Evolutionary conservation across 1,140 invertebrate genomes (phyloP).

Genomic region (Drosophila kohkoa): DNA sequence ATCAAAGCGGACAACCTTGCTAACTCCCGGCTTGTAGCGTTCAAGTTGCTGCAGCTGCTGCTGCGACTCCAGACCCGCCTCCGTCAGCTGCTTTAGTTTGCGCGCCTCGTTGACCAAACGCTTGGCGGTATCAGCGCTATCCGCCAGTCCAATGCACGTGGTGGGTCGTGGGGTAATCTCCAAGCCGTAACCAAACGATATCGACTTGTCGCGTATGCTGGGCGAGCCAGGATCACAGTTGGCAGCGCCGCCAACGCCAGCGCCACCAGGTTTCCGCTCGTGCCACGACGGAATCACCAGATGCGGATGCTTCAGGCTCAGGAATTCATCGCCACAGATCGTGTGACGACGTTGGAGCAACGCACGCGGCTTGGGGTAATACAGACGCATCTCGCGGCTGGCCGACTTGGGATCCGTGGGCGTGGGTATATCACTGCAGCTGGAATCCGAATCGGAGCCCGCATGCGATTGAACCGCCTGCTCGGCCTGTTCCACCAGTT

Average conservation of each 20-base stretch:
- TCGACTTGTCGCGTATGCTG: conserved; percentile 88
- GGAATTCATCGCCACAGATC: conserved; percentile 89
- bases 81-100: conserved; percentile 70
- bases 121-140: conserved; percentile 49
- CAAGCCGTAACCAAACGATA: conserved; percentile 90
- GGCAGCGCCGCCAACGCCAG: conserved; percentile 32
- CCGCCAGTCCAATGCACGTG: conserved; percentile 87
- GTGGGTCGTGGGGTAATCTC: conserved; percentile 88
- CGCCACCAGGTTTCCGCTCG: conserved; percentile 59
- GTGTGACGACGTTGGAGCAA: conserved; percentile 93
- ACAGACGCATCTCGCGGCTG: conserved; percentile 86
- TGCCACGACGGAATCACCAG: conserved; percentile 70
- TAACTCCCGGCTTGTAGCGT: conserved; percentile 78
- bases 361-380: conserved; percentile 91
- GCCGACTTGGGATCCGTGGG: conserved; percentile 73
- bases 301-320: conserved; percentile 64
- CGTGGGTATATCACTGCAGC: conserved; percentile 82
- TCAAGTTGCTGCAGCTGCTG: conserved; percentile 54
- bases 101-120: conserved; percentile 53
- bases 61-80: conserved; percentile 58
- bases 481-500: neutral
- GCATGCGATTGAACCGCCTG: conserved; percentile 31
- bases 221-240: conserved; percentile 83
- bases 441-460: conserved; percentile 81
- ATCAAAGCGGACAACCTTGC: conserved; percentile 84